Conservation (phyloP, 2,888 invertebrate species). For the Cephus nigrinus region DNA sequence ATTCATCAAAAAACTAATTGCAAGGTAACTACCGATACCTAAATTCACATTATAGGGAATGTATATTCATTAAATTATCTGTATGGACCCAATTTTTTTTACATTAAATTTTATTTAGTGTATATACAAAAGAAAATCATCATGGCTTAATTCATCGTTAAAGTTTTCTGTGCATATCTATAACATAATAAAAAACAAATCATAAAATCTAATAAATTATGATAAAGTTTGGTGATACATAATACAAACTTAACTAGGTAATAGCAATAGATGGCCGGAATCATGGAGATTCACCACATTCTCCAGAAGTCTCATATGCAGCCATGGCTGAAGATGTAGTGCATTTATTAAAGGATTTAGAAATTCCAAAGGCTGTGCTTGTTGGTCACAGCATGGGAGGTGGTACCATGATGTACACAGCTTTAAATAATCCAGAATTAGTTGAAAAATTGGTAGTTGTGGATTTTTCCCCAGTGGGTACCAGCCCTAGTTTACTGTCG, state of each 20-base stretch:
- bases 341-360: conserved; percentile 73
- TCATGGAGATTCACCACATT: conserved; percentile 94
- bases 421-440: conserved; percentile 76
- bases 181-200: neutral
- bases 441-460: conserved; percentile 77
- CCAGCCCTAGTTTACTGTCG: conserved; percentile 72
- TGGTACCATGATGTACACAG: conserved; percentile 87
- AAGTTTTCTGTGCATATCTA: neutral
- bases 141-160: neutral
- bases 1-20: conserved; percentile 74
- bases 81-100: neutral
- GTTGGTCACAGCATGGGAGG: conserved; percentile 98
- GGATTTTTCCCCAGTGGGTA: conserved; percentile 78
- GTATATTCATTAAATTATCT: conserved; percentile 1
- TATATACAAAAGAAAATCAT: neutral
- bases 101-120: neutral
- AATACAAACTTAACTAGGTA: conserved; percentile 66
- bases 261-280: conserved; percentile 90
- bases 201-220: neutral
- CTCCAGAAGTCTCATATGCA: conserved; percentile 77
- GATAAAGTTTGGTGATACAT: neutral
- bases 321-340: conserved; percentile 81
- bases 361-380: conserved; percentile 74
- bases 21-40: conserved; percentile 64
- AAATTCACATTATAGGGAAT: neutral